Conservation (phyloP, 37 sponge, comb jelly and placozoan species). For the Chondrosia reniformis region DNA sequence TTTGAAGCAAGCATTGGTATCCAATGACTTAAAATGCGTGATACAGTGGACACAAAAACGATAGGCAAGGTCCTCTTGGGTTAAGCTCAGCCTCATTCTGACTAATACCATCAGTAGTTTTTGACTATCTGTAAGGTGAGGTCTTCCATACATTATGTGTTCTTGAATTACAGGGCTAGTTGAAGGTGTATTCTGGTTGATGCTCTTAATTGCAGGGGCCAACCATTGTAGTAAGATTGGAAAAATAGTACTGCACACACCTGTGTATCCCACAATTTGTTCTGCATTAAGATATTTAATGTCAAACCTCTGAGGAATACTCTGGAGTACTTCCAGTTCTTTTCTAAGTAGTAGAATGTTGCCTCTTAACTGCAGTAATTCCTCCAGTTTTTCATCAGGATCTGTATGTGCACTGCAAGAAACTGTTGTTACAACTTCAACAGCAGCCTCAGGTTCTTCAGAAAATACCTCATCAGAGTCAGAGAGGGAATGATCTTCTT, state of each 20-base stretch:
- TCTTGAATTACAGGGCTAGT: not conserved
- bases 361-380: not conserved
- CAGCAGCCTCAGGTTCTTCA: too few relatives aligned
- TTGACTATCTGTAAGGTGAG: not conserved
- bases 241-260: slow-evolving; percentile 2
- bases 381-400: too few relatives aligned
- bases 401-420: too few relatives aligned
- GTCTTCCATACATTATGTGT: not conserved
- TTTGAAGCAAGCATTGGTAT: slow-evolving; percentile 20
- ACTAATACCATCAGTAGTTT: slow-evolving; percentile 23
- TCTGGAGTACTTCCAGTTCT: not conserved
- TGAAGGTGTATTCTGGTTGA: not conserved
- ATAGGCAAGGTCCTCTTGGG: slow-evolving; percentile 12
- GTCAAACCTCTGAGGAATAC: not conserved
- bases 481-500: too few relatives aligned
- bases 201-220: not conserved
- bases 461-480: too few relatives aligned
- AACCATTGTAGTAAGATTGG: slow-evolving; percentile 12
- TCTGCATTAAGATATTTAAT: not conserved
- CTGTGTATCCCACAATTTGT: too few relatives aligned
- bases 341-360: not conserved
- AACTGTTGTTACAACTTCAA: too few relatives aligned
- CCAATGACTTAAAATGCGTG: slow-evolving; percentile 24
- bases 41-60: slow-evolving; percentile 22
- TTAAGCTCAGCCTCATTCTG: slow-evolving; percentile 9